Conservation (phyloP, 2,113 vertebrate species). For the Pithys albifrons region DNA sequence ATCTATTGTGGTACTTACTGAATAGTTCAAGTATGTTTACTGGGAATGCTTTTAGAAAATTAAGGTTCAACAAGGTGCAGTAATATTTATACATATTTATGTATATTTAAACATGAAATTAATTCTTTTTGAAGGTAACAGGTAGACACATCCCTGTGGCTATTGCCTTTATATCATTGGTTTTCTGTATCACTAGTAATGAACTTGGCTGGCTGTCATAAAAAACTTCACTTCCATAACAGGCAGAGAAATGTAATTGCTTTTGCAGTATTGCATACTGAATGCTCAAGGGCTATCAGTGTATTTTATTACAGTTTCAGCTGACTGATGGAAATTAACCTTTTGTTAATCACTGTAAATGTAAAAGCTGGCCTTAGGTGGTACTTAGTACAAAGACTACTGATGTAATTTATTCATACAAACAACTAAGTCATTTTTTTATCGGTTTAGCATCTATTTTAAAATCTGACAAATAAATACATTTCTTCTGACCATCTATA, state of each 20-base stretch:
- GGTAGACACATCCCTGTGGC: background rate
- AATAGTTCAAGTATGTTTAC: background rate
- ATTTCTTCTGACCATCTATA: background rate
- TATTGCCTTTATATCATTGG: background rate
- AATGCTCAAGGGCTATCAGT: background rate
- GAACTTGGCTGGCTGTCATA: background rate
- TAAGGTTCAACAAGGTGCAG: background rate
- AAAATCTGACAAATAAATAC: background rate
- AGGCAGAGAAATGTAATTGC: conserved; percentile 18
- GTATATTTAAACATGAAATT: background rate
- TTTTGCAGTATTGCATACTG: background rate
- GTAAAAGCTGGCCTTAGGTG: background rate
- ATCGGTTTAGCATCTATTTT: background rate
- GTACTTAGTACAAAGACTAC: background rate
- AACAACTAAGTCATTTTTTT: background rate
- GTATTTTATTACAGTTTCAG: background rate
- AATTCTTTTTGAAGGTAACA: background rate
- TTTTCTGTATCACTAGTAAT: background rate
- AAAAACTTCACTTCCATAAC: background rate
- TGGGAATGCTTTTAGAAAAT: background rate
- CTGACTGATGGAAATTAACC: background rate
- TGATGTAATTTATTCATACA: background rate
- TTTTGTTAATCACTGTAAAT: background rate
- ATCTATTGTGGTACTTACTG: background rate
- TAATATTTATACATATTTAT: background rate